These are phyloP conservation scores for Sprattus sprattus DNA, from an alignment of 2,113 vertebrate genomes.

Conservation along the genomic window DNA sequence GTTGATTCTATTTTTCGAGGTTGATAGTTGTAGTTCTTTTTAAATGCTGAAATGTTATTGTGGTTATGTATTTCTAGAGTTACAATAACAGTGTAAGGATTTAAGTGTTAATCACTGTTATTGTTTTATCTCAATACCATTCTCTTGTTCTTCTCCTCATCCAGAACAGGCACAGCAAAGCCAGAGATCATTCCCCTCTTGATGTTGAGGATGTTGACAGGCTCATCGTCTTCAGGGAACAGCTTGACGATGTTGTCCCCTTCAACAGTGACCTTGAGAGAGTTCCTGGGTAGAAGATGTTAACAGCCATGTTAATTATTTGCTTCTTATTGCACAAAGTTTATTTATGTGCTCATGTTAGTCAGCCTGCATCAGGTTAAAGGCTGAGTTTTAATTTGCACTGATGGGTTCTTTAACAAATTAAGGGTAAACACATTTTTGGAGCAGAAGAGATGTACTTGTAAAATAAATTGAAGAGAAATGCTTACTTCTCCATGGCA, in stretches of 20 bases:
- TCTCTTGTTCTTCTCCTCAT: constrained; percentile 66
- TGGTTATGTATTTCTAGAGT: neutral
- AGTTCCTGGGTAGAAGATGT: constrained; percentile 66
- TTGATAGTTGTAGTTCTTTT: too few species aligned
- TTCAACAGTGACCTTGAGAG: constrained; percentile 79
- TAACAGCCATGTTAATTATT: neutral
- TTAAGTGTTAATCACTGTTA: neutral
- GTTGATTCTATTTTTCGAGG: too few species aligned
- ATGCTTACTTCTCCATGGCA: constrained; percentile 84
- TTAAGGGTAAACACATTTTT: neutral
- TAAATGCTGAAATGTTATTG: too few species aligned
- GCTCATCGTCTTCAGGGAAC: constrained; percentile 82
- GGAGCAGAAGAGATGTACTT: neutral
- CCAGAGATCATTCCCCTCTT: constrained; percentile 93
- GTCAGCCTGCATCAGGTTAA: neutral
- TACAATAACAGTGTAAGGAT: too few species aligned
- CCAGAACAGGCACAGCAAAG: constrained; percentile 80
- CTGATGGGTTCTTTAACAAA: neutral
- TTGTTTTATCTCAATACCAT: constrained; percentile 57
- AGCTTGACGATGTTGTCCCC: constrained; percentile 75
- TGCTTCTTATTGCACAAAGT: too few species aligned
- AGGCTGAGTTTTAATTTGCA: neutral
- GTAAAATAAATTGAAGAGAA: neutral
- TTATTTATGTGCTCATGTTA: neutral
- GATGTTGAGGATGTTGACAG: constrained; percentile 84